Percentiles rank a stretch among this genome's conserved stretches.
Conservation (phyloP, 2,113 vertebrate species). For the Petroica traversi region DNA sequence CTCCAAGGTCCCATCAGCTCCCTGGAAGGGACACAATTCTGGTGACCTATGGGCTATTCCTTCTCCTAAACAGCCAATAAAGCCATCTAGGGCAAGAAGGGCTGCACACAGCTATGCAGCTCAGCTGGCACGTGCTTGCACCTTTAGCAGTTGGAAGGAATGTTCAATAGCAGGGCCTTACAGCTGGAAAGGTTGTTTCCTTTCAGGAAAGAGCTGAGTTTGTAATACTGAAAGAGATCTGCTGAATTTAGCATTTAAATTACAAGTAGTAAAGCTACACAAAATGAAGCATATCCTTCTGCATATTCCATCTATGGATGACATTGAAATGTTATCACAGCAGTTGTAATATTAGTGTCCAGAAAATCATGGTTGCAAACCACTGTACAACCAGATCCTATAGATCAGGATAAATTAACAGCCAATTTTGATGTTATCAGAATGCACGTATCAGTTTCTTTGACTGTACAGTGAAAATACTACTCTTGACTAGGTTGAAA, state of each 20-base stretch:
- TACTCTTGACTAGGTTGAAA: neutral
- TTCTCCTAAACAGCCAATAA: neutral
- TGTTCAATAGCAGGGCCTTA: neutral
- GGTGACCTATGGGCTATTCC: neutral
- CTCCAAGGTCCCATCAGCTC: neutral
- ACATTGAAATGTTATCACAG: neutral
- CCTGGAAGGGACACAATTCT: fast-evolving
- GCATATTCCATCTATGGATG: neutral
- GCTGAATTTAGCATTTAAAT: neutral
- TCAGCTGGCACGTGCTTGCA: neutral
- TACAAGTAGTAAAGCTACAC: neutral
- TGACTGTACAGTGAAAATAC: neutral
- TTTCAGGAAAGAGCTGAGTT: neutral
- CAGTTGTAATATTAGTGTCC: neutral
- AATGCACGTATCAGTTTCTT: neutral
- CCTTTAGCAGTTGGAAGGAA: neutral
- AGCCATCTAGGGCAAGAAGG: neutral
- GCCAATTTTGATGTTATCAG: neutral
- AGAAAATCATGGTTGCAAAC: neutral
- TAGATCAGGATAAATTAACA: neutral
- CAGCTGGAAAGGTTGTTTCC: neutral
- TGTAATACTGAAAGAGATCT: neutral
- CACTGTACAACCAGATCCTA: neutral
- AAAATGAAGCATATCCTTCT: neutral
- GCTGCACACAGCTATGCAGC: neutral